Evolutionary conservation across 1,140 invertebrate genomes (phyloP), one percentile per base, ranked within the genome.

Genomic region (Drosophila pectinifera): DNA sequence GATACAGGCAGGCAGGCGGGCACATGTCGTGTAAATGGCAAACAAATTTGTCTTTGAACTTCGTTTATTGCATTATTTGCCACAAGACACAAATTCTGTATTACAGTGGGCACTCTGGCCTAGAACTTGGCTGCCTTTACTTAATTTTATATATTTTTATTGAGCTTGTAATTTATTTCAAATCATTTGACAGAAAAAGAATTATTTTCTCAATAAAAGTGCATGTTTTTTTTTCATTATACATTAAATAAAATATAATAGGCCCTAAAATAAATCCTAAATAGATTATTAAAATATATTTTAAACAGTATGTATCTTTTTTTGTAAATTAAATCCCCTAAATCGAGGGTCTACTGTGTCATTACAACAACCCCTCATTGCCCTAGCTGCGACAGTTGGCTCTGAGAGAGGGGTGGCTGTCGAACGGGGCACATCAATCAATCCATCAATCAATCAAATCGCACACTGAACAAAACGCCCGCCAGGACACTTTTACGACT

Each of bases 381-480:
- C 22, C 10, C 5, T 20, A 7, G 54, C 24, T 62, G 79, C 54
- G 79, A 81, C 79, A 82, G 79, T 81, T 82, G 79, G 51, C 20
- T 69, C 34, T 45, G 20, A 11, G 42, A 11, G 42, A 31, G 39
- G 55, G 61, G 38, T 43, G 14, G 56, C 24, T 64, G 63, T 64
- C 34, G 59, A 34, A 64, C 16, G 61, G 43, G 31, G 18, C 41
- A 39, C 41, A 69, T 83, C 80, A 82, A 82, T 82, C 80, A 74
- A 83, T 63, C 74, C 28, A 78, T 74, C 79, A 58, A 67, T 53
- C 48, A 67, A 67, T 67, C 65, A 67, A 69, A 43, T 45, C 61
- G 26, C 61, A 63, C 64, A 68, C 45, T 65, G 46, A 43, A 31
- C 61, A 18, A 68, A 68, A 53, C 28, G 14, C 16, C 34, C 4